A percentile compares a stretch with the other conserved stretches of the same genome.
phyloP scores from a whole-genome alignment of 2,888 invertebrate species.

The Zonitis immaculata region DNA sequence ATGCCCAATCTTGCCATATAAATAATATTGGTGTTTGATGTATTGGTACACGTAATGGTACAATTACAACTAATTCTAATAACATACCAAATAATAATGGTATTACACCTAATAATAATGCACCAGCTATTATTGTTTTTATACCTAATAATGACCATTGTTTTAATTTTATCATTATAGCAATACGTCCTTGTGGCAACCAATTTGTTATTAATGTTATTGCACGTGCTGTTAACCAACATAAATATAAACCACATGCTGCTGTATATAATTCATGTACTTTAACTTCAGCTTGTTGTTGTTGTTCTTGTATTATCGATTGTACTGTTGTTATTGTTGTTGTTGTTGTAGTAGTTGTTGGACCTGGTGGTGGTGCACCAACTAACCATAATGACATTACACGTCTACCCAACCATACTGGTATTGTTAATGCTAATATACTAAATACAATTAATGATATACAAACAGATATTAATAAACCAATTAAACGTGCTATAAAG shows the following conservation, averaged over 20 bases:
- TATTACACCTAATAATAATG: conserved; percentile 80
- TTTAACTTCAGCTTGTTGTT: conserved; percentile 38
- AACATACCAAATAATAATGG: conserved; percentile 89
- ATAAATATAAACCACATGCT: conserved; percentile 89
- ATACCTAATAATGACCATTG: conserved; percentile 71
- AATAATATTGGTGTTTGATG: conserved; percentile 87
- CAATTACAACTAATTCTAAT: conserved; percentile 85
- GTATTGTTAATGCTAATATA: conserved; percentile 78
- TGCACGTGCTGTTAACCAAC: conserved; percentile 87
- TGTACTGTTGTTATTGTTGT: conserved; percentile 19
- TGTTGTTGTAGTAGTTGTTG: conserved; percentile 11
- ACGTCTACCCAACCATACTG: conserved; percentile 85
- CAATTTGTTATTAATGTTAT: conserved; percentile 78
- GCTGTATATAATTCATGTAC: conserved; percentile 96
- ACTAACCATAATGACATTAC: conserved; percentile 84
- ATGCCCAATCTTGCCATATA: conserved; percentile 95
- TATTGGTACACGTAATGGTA: conserved; percentile 87
- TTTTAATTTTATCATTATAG: conserved; percentile 64
- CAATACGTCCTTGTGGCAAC: conserved; percentile 83
- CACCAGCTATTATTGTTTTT: conserved; percentile 71
- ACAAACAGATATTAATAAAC: conserved; percentile 73
- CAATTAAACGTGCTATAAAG: conserved; percentile 67
- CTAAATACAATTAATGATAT: conserved; percentile 80
- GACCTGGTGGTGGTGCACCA: conserved; percentile 49
- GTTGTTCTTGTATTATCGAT: conserved; percentile 1